phyloP scores from a whole-genome alignment of 2,888 invertebrate genomes.

The Agrilus mali region DNA sequence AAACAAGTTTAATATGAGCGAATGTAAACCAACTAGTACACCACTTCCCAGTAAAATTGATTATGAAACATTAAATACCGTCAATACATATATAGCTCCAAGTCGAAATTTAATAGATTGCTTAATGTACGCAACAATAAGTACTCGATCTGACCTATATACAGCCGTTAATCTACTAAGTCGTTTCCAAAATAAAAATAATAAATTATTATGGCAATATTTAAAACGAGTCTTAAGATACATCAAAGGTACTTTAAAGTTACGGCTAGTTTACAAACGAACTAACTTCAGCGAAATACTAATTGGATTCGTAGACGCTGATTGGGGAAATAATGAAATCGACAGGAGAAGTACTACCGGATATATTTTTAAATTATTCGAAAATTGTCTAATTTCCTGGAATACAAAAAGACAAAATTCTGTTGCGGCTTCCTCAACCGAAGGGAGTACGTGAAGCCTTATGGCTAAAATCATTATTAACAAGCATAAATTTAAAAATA shows the following conservation, averaged over 20 bases:
- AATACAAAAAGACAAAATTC: constrained; percentile 14
- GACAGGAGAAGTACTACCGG: constrained; percentile 15
- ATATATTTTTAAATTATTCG: constrained; percentile 9
- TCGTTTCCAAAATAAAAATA: constrained; percentile 7
- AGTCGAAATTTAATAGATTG: too few relatives aligned
- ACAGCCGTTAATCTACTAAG: too few relatives aligned
- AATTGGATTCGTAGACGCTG: constrained; percentile 20
- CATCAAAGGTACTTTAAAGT: constrained; percentile 17
- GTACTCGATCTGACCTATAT: too few relatives aligned
- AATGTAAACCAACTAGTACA: too few relatives aligned
- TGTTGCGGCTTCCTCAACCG: constrained; percentile 15
- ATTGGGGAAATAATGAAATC: constrained; percentile 15
- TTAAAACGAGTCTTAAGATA: constrained; percentile 19
- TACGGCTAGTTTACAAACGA: constrained; percentile 18
- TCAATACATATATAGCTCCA: too few relatives aligned
- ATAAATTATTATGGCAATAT: constrained; percentile 16
- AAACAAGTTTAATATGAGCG: too few relatives aligned
- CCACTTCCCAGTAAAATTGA: too few relatives aligned
- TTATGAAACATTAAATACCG: too few relatives aligned
- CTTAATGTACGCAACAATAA: too few relatives aligned
- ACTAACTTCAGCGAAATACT: constrained; percentile 12
- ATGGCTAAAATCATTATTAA: constrained; percentile 20
- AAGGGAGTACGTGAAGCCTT: constrained; percentile 20
- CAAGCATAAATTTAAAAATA: constrained; percentile 16
- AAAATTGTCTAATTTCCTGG: constrained; percentile 14